Evolutionary conservation across 2,888 invertebrate genomes (phyloP).

Genomic region (Gryllus longicercus): DNA sequence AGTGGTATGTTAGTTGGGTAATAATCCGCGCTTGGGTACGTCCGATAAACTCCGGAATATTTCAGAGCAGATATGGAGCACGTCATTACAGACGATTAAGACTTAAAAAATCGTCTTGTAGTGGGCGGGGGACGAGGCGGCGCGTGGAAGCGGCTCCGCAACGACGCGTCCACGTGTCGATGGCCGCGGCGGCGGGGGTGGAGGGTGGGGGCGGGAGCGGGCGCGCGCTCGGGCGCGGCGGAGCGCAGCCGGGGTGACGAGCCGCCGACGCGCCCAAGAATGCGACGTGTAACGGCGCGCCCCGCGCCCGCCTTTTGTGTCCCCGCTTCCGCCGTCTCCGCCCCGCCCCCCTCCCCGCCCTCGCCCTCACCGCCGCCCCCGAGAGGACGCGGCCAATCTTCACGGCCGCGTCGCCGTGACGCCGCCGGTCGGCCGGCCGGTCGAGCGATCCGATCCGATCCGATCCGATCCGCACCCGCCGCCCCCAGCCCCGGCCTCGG

Average conservation of each 20-base stretch:
- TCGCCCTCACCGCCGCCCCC: neutral
- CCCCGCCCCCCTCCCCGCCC: neutral
- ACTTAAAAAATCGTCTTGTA: neutral
- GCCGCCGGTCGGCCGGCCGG: neutral
- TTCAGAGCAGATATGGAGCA: conserved; percentile 17
- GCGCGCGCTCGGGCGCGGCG: neutral
- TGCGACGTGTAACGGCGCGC: conserved; percentile 9
- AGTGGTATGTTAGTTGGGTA: conserved; percentile 9
- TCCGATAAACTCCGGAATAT: neutral
- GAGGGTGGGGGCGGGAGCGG: neutral
- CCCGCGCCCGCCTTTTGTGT: neutral
- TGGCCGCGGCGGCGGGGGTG: neutral
- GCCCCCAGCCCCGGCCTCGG: neutral
- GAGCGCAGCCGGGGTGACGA: neutral
- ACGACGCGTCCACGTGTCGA: neutral
- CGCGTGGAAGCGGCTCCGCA: neutral
- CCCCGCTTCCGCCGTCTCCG: neutral
- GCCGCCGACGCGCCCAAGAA: neutral
- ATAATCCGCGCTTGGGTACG: conserved; percentile 11
- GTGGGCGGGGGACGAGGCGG: neutral
- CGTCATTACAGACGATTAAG: neutral
- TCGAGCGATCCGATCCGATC: neutral
- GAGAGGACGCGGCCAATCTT: conserved; percentile 17
- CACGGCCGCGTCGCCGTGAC: conserved; percentile 6
- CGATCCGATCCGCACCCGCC: neutral